Conservation (phyloP, 2,113 vertebrate genomes). For the Oophaga pumilio region DNA sequence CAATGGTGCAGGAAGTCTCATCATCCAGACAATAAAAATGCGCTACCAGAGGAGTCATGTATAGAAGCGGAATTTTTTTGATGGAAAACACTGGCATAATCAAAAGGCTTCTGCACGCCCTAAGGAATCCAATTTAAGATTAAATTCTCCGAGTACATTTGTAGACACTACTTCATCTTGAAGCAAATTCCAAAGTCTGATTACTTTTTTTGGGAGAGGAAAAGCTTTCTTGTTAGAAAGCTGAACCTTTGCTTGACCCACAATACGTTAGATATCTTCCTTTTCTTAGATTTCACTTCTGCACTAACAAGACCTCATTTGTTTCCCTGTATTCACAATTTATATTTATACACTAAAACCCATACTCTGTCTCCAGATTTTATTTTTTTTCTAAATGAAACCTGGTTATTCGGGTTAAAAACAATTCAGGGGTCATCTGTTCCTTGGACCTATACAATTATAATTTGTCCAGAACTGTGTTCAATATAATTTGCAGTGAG, state of each 20-base stretch:
- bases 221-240: conserved; percentile 52
- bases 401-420: conserved; percentile 38
- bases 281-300: conserved; percentile 45
- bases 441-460: conserved; percentile 33
- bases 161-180: conserved; percentile 52
- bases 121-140: conserved; percentile 55
- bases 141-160: conserved; percentile 55
- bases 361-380: conserved; percentile 4
- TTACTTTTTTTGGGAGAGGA: conserved; percentile 53
- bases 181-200: conserved; percentile 57
- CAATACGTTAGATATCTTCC: conserved; percentile 48
- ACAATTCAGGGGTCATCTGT: conserved; percentile 29
- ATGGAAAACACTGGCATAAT: conserved; percentile 48
- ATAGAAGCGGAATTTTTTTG: conserved; percentile 31
- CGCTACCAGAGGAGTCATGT: conserved; percentile 19
- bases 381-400: conserved; percentile 16
- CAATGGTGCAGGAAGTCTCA: background rate
- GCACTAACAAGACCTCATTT: conserved; percentile 53
- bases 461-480: conserved; percentile 16
- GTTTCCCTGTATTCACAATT: conserved; percentile 42
- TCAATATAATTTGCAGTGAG: conserved; percentile 26
- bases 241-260: conserved; percentile 52
- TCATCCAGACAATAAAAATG: background rate
- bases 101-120: conserved; percentile 36
- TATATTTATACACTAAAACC: conserved; percentile 22